Percentiles rank a stretch among this genome's conserved stretches.
These are phyloP conservation scores for Leucosticte australis DNA, from an alignment of 2,113 vertebrate species.

Conservation along the genomic window DNA sequence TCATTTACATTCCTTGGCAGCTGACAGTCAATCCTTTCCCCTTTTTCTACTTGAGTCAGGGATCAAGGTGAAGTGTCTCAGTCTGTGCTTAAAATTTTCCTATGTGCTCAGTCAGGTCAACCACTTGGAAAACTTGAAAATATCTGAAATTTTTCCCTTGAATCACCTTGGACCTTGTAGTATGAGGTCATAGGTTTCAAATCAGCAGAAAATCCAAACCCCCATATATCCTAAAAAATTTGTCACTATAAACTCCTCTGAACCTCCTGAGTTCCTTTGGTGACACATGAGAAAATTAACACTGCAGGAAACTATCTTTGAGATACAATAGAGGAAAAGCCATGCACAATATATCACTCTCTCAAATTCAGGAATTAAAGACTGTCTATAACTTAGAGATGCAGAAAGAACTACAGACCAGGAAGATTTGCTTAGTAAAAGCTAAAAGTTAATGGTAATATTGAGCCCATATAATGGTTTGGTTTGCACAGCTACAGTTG, in stretches of 20 bases:
- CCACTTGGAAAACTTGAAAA: background rate
- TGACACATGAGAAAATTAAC: background rate
- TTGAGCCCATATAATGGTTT: background rate
- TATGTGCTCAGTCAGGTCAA: rapidly evolving
- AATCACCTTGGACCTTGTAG: background rate
- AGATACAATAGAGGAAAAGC: background rate
- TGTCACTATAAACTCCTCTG: background rate
- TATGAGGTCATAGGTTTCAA: background rate
- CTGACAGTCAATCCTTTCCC: background rate
- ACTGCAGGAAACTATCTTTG: background rate
- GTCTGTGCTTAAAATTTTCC: background rate
- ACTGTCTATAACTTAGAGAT: background rate
- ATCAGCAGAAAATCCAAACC: background rate
- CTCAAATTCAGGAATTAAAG: background rate
- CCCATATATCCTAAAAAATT: background rate
- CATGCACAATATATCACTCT: background rate
- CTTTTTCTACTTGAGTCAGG: background rate
- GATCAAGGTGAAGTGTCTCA: background rate
- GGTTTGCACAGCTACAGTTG: background rate
- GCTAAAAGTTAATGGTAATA: background rate
- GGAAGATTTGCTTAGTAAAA: background rate
- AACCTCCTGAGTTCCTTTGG: background rate
- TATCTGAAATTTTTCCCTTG: background rate
- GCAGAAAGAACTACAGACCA: background rate
- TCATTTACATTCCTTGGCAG: background rate